These are phyloP conservation scores for Microplitis deprimator DNA, from an alignment of 2,888 invertebrate species.

Conservation along the genomic window DNA sequence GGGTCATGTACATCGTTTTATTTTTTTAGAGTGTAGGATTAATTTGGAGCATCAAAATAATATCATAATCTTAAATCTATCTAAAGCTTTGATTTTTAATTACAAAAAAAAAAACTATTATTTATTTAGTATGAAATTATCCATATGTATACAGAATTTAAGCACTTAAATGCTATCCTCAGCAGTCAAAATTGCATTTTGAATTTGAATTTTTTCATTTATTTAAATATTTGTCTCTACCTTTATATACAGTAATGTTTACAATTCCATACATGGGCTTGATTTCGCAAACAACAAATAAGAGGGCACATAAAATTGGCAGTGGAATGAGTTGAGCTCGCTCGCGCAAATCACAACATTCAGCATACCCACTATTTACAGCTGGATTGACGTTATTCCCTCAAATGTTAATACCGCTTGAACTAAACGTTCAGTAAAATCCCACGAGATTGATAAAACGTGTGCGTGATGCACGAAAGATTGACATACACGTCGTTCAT, in stretches of 20 bases:
- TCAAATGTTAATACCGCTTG: neutral
- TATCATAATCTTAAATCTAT: too few species aligned
- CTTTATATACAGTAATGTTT: neutral
- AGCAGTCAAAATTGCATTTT: too few species aligned
- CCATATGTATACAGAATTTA: too few species aligned
- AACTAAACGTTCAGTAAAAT: neutral
- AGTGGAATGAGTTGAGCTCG: neutral
- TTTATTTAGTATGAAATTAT: too few species aligned
- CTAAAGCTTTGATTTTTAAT: too few species aligned
- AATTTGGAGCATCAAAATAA: too few species aligned
- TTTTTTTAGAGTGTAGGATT: too few species aligned
- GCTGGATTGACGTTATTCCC: constrained; percentile 17
- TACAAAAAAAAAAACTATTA: too few species aligned
- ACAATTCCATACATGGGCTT: neutral
- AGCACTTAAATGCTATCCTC: too few species aligned
- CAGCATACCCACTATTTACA: neutral
- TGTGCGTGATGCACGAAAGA: constrained; percentile 11
- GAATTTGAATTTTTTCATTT: too few species aligned
- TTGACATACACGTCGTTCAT: neutral
- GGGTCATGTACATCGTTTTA: too few species aligned
- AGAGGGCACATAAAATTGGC: neutral
- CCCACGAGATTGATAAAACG: constrained; percentile 10
- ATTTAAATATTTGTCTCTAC: neutral
- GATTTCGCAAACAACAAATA: neutral
- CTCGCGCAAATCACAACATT: neutral